Evolutionary conservation across 2,888 invertebrate genomes (phyloP).

Genomic region (Epinotia brunnichana): DNA sequence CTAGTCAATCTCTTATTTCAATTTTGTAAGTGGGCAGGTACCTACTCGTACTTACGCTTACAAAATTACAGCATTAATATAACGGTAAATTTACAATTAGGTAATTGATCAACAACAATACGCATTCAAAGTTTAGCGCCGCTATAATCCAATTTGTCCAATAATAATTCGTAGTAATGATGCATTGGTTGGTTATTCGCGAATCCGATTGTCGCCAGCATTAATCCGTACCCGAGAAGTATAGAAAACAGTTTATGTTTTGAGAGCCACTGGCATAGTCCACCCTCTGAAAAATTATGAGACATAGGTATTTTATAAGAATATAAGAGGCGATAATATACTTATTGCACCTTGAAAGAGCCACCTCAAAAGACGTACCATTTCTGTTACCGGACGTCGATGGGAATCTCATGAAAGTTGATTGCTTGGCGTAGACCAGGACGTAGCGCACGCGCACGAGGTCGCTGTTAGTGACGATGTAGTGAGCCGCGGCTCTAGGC

Average conservation of each 20-base stretch:
- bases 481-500: constrained; percentile 77
- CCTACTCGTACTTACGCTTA: too few relatives aligned
- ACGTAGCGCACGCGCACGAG: constrained; percentile 89
- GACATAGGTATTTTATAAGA: neutral
- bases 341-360: neutral
- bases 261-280: constrained; percentile 83
- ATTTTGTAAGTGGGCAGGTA: neutral
- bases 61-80: neutral
- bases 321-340: neutral
- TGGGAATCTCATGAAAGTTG: constrained; percentile 71
- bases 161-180: constrained; percentile 84
- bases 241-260: constrained; percentile 85
- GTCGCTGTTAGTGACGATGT: constrained; percentile 90
- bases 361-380: constrained; percentile 54
- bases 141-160: constrained; percentile 75
- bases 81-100: constrained; percentile 21
- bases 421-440: constrained; percentile 86
- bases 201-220: constrained; percentile 86
- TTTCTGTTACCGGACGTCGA: constrained; percentile 64
- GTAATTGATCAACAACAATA: constrained; percentile 19
- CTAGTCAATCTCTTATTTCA: neutral
- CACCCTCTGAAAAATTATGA: constrained; percentile 62
- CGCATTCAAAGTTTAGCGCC: constrained; percentile 62
- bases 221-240: constrained; percentile 85
- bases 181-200: constrained; percentile 86